phyloP scores from a whole-genome alignment of 2,888 invertebrate genomes.

The Euplexia lucipara region DNA sequence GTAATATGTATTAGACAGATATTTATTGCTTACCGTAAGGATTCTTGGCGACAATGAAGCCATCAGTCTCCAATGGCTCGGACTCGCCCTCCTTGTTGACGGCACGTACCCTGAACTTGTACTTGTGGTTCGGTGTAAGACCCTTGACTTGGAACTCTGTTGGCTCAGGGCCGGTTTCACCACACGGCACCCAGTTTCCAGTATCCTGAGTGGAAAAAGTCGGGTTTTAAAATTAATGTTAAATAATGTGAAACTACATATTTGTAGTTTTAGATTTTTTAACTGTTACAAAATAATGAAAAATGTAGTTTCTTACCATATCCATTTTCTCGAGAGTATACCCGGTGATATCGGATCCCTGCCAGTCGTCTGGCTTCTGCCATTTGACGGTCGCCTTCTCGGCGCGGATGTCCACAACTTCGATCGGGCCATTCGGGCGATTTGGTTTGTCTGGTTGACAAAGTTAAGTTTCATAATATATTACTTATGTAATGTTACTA shows the following conservation, averaged over 20 bases:
- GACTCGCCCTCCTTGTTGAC: constrained; percentile 99
- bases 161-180: constrained; percentile 96
- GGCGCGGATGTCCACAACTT: constrained; percentile 96
- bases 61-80: constrained; percentile 97
- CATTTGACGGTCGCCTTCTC: constrained; percentile 98
- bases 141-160: constrained; percentile 96
- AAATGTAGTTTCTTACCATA: constrained; percentile 84
- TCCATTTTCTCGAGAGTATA: constrained; percentile 99
- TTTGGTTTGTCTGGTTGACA: constrained; percentile 94
- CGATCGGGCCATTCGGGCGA: constrained; percentile 96
- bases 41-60: constrained; percentile 97
- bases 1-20: not conserved
- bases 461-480: not conserved
- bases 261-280: too few relatives aligned
- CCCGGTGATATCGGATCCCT: constrained; percentile 97
- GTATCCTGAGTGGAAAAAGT: constrained; percentile 91
- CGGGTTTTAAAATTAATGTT: not conserved
- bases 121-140: constrained; percentile 98
- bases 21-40: constrained; percentile 94
- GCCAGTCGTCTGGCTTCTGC: constrained; percentile 96
- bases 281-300: not conserved
- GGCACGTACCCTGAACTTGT: constrained; percentile 99
- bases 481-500: too few relatives aligned
- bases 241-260: too few relatives aligned
- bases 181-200: constrained; percentile 98